Base-by-base conservation (phyloP, 2,797 vertebrate species). In the Chrysocyon brachyurus region DNA sequence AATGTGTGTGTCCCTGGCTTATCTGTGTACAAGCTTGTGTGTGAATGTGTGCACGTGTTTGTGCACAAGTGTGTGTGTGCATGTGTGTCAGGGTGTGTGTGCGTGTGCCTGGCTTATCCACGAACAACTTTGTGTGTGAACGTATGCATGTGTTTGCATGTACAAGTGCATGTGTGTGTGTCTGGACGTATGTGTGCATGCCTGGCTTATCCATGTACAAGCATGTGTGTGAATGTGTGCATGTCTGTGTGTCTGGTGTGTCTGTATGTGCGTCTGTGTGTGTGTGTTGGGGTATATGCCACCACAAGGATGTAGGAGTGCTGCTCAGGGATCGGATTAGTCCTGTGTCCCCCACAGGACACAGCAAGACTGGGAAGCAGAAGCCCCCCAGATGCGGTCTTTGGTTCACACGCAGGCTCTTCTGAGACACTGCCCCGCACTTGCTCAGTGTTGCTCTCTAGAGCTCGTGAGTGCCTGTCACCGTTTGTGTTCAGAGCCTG, bases 391-490 rank as follows among this genome's bases (percentile, higher is more conserved):
- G 14, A 19, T 24, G n/a, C 12, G 3, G 0, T 1, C 14, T 17
- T 0, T 1, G 6, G 31, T 14, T 79, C 49, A 3, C 14, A 1
- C 3, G 86, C 21, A 57, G 17, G 12, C 15, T 63, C 22, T 56
- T 28, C 31, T n/a, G 12, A 59, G 54, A 6, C 0, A 0, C 66
- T 0, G 8, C 6, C 81, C 40, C 26, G 6, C 16, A 0, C 6
- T 26, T 0, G 0, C 28, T 59, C 12, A 0, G 4, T 33, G 63
- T 2, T 68, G 57, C 1, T 84, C 14, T 21, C 19, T 6, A 4
- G 5, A 17, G 59, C 12, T 54, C 6, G 26, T 36, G 66, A 75
- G 79, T 3, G 33, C 22, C 21, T 0, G 0, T 33, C 11, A 0
- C 15, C 0, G 0, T 40, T 4, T 10, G 57, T 78, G 66, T 79